Base-by-base conservation (phyloP, 1,140 invertebrate species). In the Aradophagus sp. region DNA sequence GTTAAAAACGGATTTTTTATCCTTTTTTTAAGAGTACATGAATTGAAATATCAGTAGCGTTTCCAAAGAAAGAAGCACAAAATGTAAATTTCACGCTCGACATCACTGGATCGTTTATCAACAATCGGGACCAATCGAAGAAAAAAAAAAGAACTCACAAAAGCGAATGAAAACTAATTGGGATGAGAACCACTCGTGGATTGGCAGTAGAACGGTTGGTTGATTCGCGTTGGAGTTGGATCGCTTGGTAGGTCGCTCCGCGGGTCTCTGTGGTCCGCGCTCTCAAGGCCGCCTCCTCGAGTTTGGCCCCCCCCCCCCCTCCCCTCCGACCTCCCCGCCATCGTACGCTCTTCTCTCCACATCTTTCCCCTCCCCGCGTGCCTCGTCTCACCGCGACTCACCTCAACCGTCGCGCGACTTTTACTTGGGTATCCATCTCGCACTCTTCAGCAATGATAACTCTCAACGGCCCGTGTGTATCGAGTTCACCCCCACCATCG, bases 251-350 rank as follows among this genome's bases (percentile, higher is more conserved):
- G 74, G 73, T 80, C 69, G 68, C 74, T 45, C 73, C 71, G 55
- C 56, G 63, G 61, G 58, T 74, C 61, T 74, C 76, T 75, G 75
- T 78, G 77, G 77, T 80, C 73, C 80, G 78, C 77, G 77, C 78
- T 84, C 82, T 85, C 82, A 85, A 84, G 82, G 83, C 81, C 84
- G 82, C 76, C 80, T 80, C 79, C 77, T 84, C 78, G 70, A 76
- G 80, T 76, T n/a, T 79, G 75, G 75, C 71, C 67, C 41, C 73
- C 47, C 59, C 27, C 55, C 31, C 69, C 76, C 56, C 26, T 48
- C 53, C 63, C 2, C 47, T 39, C 31, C 62, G n/a, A n/a, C 47
- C 58, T 48, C 42, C 32, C 27, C 38, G 2, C 29, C 12, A 36
- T 27, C 42, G 32, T 27, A 32, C 70, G 52, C 52, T 52, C 45